Evolutionary conservation across 2,797 vertebrate species (phyloP).

Genomic region (Pantherophis alleghaniensis): DNA sequence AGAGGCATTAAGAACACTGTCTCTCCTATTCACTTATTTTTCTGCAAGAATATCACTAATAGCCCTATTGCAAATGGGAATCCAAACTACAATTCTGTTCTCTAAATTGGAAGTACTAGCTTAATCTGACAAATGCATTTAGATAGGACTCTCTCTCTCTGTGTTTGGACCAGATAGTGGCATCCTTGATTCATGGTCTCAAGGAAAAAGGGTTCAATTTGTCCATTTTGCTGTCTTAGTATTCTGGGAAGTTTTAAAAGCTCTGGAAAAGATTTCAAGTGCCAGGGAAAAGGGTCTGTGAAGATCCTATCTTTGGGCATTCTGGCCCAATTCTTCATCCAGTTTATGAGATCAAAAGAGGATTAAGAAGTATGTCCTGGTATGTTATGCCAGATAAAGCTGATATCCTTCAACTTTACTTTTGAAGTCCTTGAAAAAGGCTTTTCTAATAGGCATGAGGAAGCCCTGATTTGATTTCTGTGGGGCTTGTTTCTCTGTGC

Average conservation of each 20-base stretch:
- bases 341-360: not conserved
- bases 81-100: not conserved
- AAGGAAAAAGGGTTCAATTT: constrained; percentile 56
- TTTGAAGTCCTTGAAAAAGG: not conserved
- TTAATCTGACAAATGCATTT: not conserved
- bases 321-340: not conserved
- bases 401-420: not conserved
- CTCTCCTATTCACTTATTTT: not conserved
- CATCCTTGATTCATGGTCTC: not conserved
- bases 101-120: not conserved
- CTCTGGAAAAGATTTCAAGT: constrained; percentile 86
- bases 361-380: not conserved
- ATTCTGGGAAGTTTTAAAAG: constrained; percentile 86
- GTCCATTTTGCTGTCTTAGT: constrained; percentile 88
- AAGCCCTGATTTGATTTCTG: not conserved
- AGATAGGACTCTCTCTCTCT: not conserved
- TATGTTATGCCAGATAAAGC: not conserved
- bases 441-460: not conserved
- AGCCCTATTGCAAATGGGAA: not conserved
- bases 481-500: not conserved
- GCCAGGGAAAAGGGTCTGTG: not conserved
- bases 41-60: not conserved
- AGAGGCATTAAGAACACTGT: not conserved
- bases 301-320: not conserved
- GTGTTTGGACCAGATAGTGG: not conserved